phyloP scores from a whole-genome alignment of 1,140 invertebrate species.

The Tetramorium simillimum region DNA sequence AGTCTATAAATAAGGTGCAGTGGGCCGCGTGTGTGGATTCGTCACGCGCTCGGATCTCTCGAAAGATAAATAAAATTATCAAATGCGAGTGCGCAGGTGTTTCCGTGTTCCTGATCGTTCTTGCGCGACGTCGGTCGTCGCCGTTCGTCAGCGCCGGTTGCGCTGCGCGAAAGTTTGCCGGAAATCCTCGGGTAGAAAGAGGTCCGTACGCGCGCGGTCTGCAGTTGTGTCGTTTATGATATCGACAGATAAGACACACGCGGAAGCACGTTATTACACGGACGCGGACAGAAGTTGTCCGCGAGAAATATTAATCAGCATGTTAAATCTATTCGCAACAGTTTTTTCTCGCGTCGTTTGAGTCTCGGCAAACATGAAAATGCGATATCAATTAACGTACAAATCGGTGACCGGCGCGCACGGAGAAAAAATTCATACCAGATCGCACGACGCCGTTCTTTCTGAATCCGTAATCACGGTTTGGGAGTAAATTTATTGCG shows the following conservation, averaged over 20 bases:
- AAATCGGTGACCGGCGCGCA: neutral
- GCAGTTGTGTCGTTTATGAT: too few species aligned
- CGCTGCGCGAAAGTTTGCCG: constrained; percentile 36
- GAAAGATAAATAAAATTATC: neutral
- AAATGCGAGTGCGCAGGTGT: neutral
- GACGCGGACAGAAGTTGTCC: neutral
- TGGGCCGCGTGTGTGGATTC: neutral
- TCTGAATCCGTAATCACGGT: neutral
- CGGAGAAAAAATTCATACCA: neutral
- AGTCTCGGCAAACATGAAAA: neutral
- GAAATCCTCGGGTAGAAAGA: neutral
- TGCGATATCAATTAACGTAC: constrained; percentile 1
- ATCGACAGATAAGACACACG: constrained; percentile 12
- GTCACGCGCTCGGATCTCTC: neutral
- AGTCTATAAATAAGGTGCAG: constrained; percentile 8
- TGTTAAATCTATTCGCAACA: neutral
- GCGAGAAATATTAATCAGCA: constrained; percentile 11
- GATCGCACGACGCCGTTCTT: neutral
- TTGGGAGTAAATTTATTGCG: neutral
- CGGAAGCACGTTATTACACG: constrained; percentile 20
- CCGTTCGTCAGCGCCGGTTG: neutral
- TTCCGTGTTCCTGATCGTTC: constrained; percentile 26
- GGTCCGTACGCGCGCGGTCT: neutral
- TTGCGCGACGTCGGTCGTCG: constrained; percentile 14
- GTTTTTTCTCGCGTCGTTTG: neutral